Evolutionary conservation across 2,888 invertebrate species (phyloP).

Genomic region (Tupiocoris notatus): DNA sequence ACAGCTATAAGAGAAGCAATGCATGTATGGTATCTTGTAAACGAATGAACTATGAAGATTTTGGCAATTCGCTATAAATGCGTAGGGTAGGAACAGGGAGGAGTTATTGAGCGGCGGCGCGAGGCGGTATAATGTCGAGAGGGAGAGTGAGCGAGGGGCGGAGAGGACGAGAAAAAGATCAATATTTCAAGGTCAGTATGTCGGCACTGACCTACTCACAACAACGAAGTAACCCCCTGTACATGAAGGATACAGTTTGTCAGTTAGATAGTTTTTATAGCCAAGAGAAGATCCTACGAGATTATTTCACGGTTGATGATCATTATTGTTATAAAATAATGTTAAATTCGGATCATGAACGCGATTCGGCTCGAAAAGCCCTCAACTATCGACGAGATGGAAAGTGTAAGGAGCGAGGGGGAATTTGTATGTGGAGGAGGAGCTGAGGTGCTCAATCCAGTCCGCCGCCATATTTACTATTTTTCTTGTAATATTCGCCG

Average conservation of each 20-base stretch:
- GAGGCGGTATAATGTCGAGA: neutral
- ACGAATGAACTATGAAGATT: neutral
- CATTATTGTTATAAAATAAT: too few species aligned
- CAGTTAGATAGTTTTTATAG: too few species aligned
- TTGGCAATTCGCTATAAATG: neutral
- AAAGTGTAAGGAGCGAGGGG: neutral
- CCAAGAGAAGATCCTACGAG: too few species aligned
- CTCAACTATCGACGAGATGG: neutral
- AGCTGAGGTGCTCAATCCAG: neutral
- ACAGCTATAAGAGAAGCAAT: neutral
- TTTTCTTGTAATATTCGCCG: neutral
- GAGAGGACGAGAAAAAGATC: conserved; percentile 1
- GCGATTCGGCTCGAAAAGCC: too few species aligned
- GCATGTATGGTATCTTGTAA: neutral
- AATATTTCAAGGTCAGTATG: conserved; percentile 39
- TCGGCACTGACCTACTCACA: conserved; percentile 34
- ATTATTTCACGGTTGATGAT: too few species aligned
- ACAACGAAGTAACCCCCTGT: neutral
- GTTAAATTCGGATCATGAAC: too few species aligned
- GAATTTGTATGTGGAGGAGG: neutral
- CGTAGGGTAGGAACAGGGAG: conserved; percentile 12
- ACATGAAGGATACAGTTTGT: too few species aligned
- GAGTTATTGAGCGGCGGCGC: conserved; percentile 20
- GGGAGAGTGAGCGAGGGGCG: neutral
- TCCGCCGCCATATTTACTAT: neutral